phyloP scores from a whole-genome alignment of 2,888 invertebrate genomes.

The Corythucha ciliata region DNA sequence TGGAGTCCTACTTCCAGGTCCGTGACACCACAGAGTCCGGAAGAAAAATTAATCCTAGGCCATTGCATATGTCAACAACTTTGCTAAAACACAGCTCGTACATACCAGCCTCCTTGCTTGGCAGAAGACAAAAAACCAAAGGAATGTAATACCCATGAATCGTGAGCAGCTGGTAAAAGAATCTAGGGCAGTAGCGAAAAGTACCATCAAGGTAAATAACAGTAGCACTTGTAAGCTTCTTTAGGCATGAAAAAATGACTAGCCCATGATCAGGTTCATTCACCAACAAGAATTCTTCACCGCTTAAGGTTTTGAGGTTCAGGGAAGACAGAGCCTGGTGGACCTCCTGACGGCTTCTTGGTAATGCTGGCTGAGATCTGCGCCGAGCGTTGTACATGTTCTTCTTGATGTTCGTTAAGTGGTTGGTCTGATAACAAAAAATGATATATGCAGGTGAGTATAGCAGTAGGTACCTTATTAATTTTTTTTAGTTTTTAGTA shows the following conservation, averaged over 20 bases:
- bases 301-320: neutral
- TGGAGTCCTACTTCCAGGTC: conserved; percentile 19
- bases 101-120: conserved; percentile 14
- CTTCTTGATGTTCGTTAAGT: too few species aligned
- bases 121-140: conserved; percentile 26
- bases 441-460: too few species aligned
- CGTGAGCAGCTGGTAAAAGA: conserved; percentile 24
- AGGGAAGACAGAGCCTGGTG: neutral
- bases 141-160: too few species aligned
- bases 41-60: conserved; percentile 17
- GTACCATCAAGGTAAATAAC: conserved; percentile 25
- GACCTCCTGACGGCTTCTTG: neutral
- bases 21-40: conserved; percentile 6
- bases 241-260: conserved; percentile 19
- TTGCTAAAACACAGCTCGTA: conserved; percentile 17
- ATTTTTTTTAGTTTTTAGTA: too few species aligned
- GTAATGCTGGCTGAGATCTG: conserved; percentile 9
- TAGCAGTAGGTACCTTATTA: too few species aligned
- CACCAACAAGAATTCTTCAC: conserved; percentile 3
- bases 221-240: conserved; percentile 12
- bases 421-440: neutral
- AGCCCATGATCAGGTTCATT: conserved; percentile 16
- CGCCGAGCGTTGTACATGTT: conserved; percentile 6
- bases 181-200: conserved; percentile 24
- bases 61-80: conserved; percentile 16